Conservation (phyloP, 2,113 vertebrate genomes). For the Pelodiscus sinensis region DNA sequence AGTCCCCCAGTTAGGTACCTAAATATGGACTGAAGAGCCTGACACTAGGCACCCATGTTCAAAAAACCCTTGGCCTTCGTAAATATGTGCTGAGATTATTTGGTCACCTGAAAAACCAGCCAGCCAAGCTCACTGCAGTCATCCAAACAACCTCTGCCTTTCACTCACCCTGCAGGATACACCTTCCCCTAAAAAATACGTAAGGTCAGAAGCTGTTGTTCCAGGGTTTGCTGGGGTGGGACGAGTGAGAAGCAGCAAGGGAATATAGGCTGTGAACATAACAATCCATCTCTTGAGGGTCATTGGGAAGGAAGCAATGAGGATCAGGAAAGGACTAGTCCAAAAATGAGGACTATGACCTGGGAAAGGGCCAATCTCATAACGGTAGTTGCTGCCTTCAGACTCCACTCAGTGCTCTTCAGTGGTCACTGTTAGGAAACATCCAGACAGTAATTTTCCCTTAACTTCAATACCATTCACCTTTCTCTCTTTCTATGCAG, state of each 20-base stretch:
- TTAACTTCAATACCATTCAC: not conserved
- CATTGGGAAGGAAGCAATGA: not conserved
- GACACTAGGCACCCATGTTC: no score
- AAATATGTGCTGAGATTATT: no score
- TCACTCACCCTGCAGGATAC: not conserved
- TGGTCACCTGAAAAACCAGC: no score
- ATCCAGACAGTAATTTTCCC: not conserved
- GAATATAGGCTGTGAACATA: not conserved
- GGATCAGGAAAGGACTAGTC: not conserved
- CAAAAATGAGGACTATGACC: not conserved
- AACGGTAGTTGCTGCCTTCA: not conserved
- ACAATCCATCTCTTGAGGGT: not conserved
- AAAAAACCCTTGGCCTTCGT: no score
- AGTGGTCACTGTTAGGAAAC: not conserved
- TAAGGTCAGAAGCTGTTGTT: not conserved
- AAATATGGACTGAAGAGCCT: no score
- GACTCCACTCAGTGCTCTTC: not conserved
- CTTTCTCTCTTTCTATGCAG: constrained; percentile 43
- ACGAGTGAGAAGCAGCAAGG: not conserved
- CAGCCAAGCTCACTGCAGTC: no score
- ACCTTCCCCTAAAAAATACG: not conserved
- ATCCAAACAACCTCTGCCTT: not conserved
- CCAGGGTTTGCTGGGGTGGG: no score
- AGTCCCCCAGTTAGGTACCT: no score
- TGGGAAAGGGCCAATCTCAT: not conserved